Evolutionary conservation across 2,888 invertebrate species (phyloP).

Genomic region (Meandrusa payeni): DNA sequence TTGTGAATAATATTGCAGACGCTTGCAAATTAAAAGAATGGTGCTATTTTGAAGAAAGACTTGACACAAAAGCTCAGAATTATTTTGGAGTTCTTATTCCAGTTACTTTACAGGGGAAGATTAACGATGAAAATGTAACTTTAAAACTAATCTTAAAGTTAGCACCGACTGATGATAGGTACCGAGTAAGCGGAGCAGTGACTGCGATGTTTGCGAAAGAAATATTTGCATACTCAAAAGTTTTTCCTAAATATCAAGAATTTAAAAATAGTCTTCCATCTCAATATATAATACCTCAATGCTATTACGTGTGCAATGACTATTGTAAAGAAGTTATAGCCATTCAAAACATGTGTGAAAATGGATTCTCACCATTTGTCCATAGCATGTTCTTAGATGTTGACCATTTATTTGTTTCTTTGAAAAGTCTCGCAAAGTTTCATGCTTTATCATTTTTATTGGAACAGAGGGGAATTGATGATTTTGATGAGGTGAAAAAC

Average conservation of each 20-base stretch:
- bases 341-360: constrained; percentile 55
- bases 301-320: constrained; percentile 50
- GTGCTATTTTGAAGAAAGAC: constrained; percentile 39
- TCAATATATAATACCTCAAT: constrained; percentile 46
- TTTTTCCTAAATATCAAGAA: constrained; percentile 46
- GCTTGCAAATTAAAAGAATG: constrained; percentile 34
- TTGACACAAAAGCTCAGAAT: constrained; percentile 60
- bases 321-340: constrained; percentile 60
- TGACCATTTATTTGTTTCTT: constrained; percentile 49
- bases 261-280: constrained; percentile 37
- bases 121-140: constrained; percentile 30
- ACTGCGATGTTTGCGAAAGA: constrained; percentile 59
- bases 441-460: constrained; percentile 64
- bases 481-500: constrained; percentile 42
- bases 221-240: constrained; percentile 54
- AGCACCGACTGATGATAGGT: constrained; percentile 63
- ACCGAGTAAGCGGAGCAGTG: constrained; percentile 62
- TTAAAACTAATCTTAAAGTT: constrained; percentile 58
- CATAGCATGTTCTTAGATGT: constrained; percentile 49
- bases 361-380: constrained; percentile 50
- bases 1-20: constrained; percentile 29
- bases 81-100: constrained; percentile 67
- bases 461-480: constrained; percentile 35
- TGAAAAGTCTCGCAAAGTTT: constrained; percentile 55
- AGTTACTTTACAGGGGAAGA: constrained; percentile 42